Evolutionary conservation across 2,888 invertebrate species (phyloP), one percentile per base, ranked within the genome.

Genomic region (Morpho achilles): DNA sequence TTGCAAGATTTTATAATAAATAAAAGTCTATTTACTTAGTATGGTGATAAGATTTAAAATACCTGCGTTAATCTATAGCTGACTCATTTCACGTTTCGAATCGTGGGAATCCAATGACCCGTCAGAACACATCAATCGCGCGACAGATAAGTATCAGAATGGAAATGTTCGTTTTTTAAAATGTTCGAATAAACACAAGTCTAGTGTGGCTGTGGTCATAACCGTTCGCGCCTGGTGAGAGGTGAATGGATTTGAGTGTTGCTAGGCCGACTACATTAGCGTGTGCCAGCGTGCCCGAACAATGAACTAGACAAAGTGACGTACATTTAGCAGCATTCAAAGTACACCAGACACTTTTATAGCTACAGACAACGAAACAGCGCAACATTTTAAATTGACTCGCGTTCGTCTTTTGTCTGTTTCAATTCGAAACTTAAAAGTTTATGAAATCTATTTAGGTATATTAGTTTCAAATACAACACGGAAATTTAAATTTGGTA

Each of bases 211-310:
- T 63, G 65, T 64, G 65, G 67, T 67, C 69, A 75, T 76, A 78
- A 79, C 82, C 82, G 83, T 84, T 86, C 82, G 81, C 80, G 84
- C 82, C 81, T 82, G 80, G 89, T 87, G 84, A 88, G 89, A 89
- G 89, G 89, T 88, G 87, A 89, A 87, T 84, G 87, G 87, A 85
- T 81, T 80, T 76, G 77, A 81, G 78, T 76, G 84, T 84, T 82
- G 87, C 86, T 85, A 85, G 84, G 85, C 86, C 84, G 82, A 76
- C 84, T 76, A 77, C 82, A 82, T 85, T 83, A 80, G 79, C 78
- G 80, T 82, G 82, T 82, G 85, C 85, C 86, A 82, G 80, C 81
- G 78, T 78, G 76, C 79, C 72, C 81, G 87, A 88, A 88, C 89
- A 89, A 89, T 88, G 84, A 89, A 87, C 87, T 77, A 83, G 77